Base-by-base conservation (phyloP, 2,888 invertebrate genomes). In the Hypselothyrea guttata region DNA sequence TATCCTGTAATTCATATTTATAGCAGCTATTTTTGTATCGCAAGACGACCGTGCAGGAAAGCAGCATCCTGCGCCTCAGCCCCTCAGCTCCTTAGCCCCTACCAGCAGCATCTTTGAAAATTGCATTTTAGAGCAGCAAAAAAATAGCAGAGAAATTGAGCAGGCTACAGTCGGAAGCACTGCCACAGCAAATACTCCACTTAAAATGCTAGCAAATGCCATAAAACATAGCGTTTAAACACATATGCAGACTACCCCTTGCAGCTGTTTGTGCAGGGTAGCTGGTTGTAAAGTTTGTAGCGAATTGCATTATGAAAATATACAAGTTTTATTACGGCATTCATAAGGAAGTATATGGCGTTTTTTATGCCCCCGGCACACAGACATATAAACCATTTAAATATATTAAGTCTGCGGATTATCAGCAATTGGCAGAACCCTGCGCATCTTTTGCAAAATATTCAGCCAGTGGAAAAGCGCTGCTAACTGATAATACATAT, bases 1-100 rank as follows among this genome's bases (percentile, higher is more conserved):
- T 88, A 87, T 88, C 87, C 88, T 79, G 88, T 87, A 88, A 87
- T 87, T 86, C 87, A 87, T 87, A 88, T 87, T 87, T 88, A 88
- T 84, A 85, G 84, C 78, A 72, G 77, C 79, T 74, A 77, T 75
- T 82, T 79, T 72, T 77, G 69, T 73, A 69, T 66, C 73, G 67
- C 46, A 55, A 38, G 51, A 38, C 46, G 44, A 33, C 48, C 41
- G 48, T 37, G 34, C 65, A 57, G 58, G 78, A 59, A 2, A 70
- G 67, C 62, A 63, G 66, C 60, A 71, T 55, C 58, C 68, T 66
- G 78, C 49, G 78, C 79, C 64, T 48, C 35, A 7, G 44, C 27
- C 33, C 1, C 9, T 28, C 22, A 22, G 3, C 22, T 22, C 22
- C 7, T 22, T 22, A n/a, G n/a, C n/a, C n/a, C n/a, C n/a, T n/a